These are phyloP conservation scores for Synanthedon tipuliformis DNA, from an alignment of 2,888 invertebrate species.

Conservation along the genomic window DNA sequence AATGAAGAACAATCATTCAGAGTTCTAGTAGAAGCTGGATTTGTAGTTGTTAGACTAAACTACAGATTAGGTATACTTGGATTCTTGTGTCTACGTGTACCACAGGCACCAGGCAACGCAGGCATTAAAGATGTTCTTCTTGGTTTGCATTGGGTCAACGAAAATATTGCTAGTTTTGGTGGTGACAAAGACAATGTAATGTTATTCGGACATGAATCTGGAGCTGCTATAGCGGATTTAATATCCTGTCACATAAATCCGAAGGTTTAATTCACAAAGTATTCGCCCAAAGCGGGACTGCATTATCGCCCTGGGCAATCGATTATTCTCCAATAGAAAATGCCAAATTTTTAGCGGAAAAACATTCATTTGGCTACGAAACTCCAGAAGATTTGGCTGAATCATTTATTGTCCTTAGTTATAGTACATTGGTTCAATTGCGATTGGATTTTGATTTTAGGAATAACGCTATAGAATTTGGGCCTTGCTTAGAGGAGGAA, in stretches of 20 bases:
- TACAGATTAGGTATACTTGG: conserved; percentile 82
- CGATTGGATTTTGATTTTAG: conserved; percentile 30
- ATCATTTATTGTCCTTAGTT: conserved; percentile 24
- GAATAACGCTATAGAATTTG: conserved; percentile 49
- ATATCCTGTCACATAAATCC: conserved; percentile 40
- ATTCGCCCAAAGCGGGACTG: conserved; percentile 49
- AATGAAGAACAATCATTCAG: conserved; percentile 43
- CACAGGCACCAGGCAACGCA: conserved; percentile 81
- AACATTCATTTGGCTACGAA: conserved; percentile 31
- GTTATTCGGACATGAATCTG: conserved; percentile 84
- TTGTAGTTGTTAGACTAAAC: conserved; percentile 74
- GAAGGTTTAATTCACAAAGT: conserved; percentile 43
- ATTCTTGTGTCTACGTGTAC: conserved; percentile 72
- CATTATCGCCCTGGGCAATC: conserved; percentile 45
- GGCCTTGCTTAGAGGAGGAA: conserved; percentile 47
- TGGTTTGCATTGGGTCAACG: conserved; percentile 79
- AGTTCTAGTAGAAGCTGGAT: conserved; percentile 73
- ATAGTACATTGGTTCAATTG: conserved; percentile 21
- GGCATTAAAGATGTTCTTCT: conserved; percentile 87
- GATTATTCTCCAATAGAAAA: conserved; percentile 45
- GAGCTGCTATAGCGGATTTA: conserved; percentile 70
- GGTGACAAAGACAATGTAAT: conserved; percentile 82
- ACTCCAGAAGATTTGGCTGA: conserved; percentile 27
- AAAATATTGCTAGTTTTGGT: conserved; percentile 79
- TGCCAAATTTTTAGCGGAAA: conserved; percentile 30